Evolutionary conservation across 2,888 invertebrate species (phyloP), one percentile per base, ranked within the genome.

Genomic region (Odontomyia ornata): DNA sequence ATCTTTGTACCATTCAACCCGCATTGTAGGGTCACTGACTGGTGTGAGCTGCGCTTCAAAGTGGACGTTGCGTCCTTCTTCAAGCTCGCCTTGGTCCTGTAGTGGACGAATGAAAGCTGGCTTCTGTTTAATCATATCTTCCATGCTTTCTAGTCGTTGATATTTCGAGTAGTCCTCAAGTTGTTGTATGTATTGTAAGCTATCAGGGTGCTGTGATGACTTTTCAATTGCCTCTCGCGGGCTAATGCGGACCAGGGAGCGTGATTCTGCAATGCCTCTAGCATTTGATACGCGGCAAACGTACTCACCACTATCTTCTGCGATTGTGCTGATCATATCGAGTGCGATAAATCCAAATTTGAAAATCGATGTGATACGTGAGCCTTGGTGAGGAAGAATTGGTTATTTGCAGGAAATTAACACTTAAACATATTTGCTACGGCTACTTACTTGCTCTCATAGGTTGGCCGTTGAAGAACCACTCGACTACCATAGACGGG

Each of bases 271-370:
- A 84, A 92, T 90, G 83, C 98, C 98, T 60, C 95, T 92, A 64
- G 93, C 91, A 85, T 95, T 97, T 52, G 92, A 90, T 65, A 96
- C 95, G 80, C 95, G 92, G 86, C 96, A 97, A 80, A 94, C 91
- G 84, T 96, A 97, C 87, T 96, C 95, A 77, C 96, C 98, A 83
- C 93, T 92, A 84, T 98, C 98, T 84, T 93, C 92, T 80, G 91
- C 88, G 81, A 94, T 92, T 77, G 96, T 91, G 88, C 95, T 94
- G 82, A 97, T 91, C 84, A 98, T 90, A 85, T 97, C 97, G 82
- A 98, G 90, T 81, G 97, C 95, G 83, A 99, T 97, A 86, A 97
- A 99, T 82, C 99, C 99, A 88, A 99, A 99, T 86, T 98, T 95
- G 89, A 98, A 96, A 84, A 96, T 93, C 80, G 96, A 94, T 84